A percentile compares a stretch with the other conserved stretches of the same genome.
phyloP scores from a whole-genome alignment of 2,888 invertebrate genomes.

The Aspidiotus rigidus region DNA sequence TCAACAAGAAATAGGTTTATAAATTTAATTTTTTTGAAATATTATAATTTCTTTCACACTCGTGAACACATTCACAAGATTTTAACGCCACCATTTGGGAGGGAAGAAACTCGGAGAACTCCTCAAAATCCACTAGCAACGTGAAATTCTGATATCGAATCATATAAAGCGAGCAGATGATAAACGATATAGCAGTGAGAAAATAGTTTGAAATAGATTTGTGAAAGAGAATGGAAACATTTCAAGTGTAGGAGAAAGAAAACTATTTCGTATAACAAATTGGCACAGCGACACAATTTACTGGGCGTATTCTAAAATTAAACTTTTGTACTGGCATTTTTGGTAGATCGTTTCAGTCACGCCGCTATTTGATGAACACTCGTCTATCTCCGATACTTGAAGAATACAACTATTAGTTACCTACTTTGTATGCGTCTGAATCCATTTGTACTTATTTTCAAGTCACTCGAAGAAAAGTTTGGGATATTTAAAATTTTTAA shows the following conservation, averaged over 20 bases:
- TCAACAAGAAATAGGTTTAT: no score
- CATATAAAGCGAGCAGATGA: neutral
- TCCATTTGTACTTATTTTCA: no score
- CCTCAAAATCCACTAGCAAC: no score
- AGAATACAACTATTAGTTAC: no score
- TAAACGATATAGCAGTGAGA: constrained; percentile 4
- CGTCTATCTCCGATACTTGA: no score
- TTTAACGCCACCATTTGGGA: neutral
- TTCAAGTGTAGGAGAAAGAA: constrained; percentile 33
- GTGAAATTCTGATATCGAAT: neutral
- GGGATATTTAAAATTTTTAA: no score
- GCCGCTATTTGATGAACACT: neutral
- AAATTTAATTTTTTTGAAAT: no score
- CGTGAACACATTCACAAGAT: neutral
- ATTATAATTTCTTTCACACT: no score
- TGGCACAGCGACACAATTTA: constrained; percentile 32
- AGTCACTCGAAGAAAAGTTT: no score
- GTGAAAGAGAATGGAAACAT: constrained; percentile 25
- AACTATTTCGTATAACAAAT: constrained; percentile 33
- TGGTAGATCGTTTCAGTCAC: constrained; percentile 15
- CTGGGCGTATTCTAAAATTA: constrained; percentile 27
- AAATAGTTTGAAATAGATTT: constrained; percentile 26
- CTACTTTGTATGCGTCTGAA: no score
- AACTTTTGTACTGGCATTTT: constrained; percentile 21
- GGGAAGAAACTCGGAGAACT: no score